Evolutionary conservation across 1,140 invertebrate genomes (phyloP), one percentile per base, ranked within the genome.

Genomic region (Solen grandis): DNA sequence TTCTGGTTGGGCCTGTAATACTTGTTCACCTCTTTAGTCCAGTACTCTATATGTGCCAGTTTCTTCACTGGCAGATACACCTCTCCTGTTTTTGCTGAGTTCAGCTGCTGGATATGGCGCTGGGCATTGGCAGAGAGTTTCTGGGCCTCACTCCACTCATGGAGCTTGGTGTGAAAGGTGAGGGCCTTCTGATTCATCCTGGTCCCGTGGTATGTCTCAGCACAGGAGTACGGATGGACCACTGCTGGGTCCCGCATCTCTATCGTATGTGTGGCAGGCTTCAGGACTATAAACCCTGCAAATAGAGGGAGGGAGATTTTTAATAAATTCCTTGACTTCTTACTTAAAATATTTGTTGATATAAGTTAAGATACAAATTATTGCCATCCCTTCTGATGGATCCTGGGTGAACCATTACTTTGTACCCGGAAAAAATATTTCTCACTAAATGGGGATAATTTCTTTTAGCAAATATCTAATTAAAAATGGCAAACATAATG

Each of bases 141-240:
- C 31, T 79, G 76, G 27, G 68, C 35, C 55, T 79, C 76, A 52
- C 35, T 70, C 76, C 76, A 79, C 14, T 79, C 76, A 16, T 79
- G 66, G 8, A 79, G 76, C 35, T 70, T 36, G 22, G 76, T 72
- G 41, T 79, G 76, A 27, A 70, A 72, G 27, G 54, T 54, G 8
- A 79, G 57, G 29, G 76, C 38, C 38, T 79, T 72, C 38, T 69
- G 52, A 38, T 79, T 50, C 76, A 79, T 79, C 25, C 33, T 66
- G 16, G 74, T 36, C 14, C 74, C 74, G 5, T 52, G 74, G 46
- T 77, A 77, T 22, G 63, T 66, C 25, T 77, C 74, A 55, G 31
- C 19, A 46, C 19, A 19, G 41, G 41, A 10, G 8, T 46, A 8
- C 8, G 41, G 41, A 8, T 8, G 8, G 19, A 46, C 8, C 19